Percentiles rank a stretch among this genome's conserved stretches.
Conservation (phyloP, 2,797 vertebrate species). For the Microhierax caerulescens region DNA sequence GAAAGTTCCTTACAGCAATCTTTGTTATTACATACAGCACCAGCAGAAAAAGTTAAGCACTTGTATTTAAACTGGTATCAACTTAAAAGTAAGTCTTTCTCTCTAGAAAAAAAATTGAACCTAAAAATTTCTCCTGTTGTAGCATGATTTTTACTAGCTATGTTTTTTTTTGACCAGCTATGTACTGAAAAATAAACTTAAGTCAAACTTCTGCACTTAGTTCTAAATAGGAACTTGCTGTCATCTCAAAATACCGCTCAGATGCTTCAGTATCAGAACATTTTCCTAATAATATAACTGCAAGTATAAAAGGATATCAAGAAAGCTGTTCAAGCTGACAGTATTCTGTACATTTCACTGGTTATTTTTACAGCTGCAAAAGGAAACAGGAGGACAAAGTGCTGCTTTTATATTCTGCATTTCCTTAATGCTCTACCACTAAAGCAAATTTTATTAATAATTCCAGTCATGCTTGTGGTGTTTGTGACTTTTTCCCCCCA, state of each 20-base stretch:
- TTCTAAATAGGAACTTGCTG: neutral
- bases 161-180: neutral
- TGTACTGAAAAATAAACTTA: neutral
- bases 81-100: neutral
- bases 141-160: neutral
- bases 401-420: neutral
- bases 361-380: slow-evolving; percentile 53
- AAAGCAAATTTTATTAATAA: slow-evolving; percentile 5
- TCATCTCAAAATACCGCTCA: neutral
- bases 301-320: neutral
- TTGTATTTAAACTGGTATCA: neutral
- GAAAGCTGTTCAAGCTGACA: neutral
- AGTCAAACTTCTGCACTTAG: neutral
- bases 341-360: neutral
- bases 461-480: neutral
- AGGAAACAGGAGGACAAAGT: neutral
- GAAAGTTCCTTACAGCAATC: neutral
- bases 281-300: neutral
- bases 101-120: neutral
- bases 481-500: neutral
- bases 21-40: neutral
- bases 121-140: neutral
- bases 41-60: neutral
- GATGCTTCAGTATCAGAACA: neutral
- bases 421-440: neutral